Percentiles rank a stretch among this genome's conserved stretches.
Conservation (phyloP, 2,888 invertebrate genomes). For the Drosophila mettleri region DNA sequence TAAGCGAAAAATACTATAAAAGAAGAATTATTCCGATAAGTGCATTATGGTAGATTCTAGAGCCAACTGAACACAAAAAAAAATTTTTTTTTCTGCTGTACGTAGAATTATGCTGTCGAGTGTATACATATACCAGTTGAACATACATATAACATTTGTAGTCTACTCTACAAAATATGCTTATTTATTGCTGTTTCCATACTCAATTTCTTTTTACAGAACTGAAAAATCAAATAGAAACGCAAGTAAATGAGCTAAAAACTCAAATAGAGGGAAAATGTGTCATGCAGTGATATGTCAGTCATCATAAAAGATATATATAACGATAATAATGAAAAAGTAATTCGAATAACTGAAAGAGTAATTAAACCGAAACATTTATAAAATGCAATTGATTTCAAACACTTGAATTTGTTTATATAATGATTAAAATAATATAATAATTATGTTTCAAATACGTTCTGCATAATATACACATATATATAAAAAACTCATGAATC, state of each 20-base stretch:
- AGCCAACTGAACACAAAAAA: too few species aligned
- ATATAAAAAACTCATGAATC: conserved; percentile 46
- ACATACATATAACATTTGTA: conserved; percentile 82
- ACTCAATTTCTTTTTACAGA: conserved; percentile 90
- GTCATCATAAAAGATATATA: conserved; percentile 75
- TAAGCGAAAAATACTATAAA: too few species aligned
- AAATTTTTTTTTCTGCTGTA: too few species aligned
- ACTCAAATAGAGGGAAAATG: conserved; percentile 98
- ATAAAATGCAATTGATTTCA: conserved; percentile 64
- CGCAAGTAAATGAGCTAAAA: conserved; percentile 98
- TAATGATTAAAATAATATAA: conserved; percentile 35
- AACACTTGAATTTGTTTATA: conserved; percentile 67
- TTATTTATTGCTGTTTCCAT: conserved; percentile 85
- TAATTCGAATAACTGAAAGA: conserved; percentile 39
- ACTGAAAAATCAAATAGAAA: conserved; percentile 98
- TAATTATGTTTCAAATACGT: conserved; percentile 51
- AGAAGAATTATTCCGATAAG: too few species aligned
- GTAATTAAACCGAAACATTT: conserved; percentile 42
- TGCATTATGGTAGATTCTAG: too few species aligned
- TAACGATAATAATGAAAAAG: conserved; percentile 36
- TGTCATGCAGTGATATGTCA: conserved; percentile 94
- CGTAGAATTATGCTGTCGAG: too few species aligned
- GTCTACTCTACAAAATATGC: conserved; percentile 85
- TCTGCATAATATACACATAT: conserved; percentile 41
- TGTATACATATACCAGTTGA: conserved; percentile 62